Percentiles rank a stretch among this genome's conserved stretches.
These are phyloP conservation scores for Stomorhina lunata DNA, from an alignment of 2,888 invertebrate genomes.

Conservation along the genomic window DNA sequence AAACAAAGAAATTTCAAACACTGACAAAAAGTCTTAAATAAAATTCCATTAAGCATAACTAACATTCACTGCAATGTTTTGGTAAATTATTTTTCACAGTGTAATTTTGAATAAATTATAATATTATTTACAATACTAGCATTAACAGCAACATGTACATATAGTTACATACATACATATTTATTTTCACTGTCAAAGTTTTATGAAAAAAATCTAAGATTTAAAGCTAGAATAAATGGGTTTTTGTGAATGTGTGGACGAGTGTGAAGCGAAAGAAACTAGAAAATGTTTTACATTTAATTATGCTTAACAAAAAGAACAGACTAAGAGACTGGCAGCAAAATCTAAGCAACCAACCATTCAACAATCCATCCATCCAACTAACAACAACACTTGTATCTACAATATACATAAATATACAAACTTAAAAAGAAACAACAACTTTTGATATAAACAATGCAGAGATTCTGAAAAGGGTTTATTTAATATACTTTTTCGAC, in stretches of 20 bases:
- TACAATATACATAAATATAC: neutral
- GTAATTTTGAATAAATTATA: conserved; percentile 20
- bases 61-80: neutral
- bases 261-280: conserved; percentile 17
- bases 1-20: neutral
- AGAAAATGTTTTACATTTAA: conserved; percentile 54
- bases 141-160: conserved; percentile 25
- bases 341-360: conserved; percentile 16
- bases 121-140: conserved; percentile 4
- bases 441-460: neutral
- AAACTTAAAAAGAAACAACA: neutral
- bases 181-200: conserved; percentile 59
- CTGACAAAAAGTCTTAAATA: neutral
- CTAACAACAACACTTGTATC: conserved; percentile 31
- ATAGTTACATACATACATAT: too few species aligned
- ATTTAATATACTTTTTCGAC: too few species aligned
- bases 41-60: neutral
- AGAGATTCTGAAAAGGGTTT: conserved; percentile 4
- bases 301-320: conserved; percentile 26
- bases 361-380: neutral
- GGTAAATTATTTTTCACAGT: neutral
- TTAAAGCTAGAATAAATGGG: conserved; percentile 42
- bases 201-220: conserved; percentile 31
- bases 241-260: neutral
- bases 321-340: conserved; percentile 28